A percentile compares a stretch with the other conserved stretches of the same genome.
These are phyloP conservation scores for Neuroterus valhalla DNA, from an alignment of 1,140 invertebrate genomes.

Conservation along the genomic window DNA sequence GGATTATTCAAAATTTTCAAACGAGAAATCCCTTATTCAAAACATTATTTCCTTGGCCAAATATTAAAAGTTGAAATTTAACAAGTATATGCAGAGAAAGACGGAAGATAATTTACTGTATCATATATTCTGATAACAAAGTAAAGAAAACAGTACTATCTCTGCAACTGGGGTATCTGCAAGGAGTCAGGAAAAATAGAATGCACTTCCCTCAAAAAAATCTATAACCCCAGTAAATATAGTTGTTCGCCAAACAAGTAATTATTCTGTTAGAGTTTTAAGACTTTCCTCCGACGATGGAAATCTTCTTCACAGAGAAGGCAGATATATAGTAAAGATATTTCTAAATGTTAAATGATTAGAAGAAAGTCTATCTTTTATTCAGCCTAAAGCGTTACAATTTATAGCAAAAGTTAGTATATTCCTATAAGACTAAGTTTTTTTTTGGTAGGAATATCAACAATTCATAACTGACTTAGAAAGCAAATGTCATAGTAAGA, in stretches of 20 bases:
- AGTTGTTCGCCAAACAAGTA: neutral
- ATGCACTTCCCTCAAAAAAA: neutral
- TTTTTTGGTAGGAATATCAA: too few species aligned
- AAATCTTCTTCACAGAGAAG: too few species aligned
- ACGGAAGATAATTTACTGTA: neutral
- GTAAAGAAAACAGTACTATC: slow-evolving; percentile 5
- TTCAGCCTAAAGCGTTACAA: too few species aligned
- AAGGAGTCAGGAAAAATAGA: neutral
- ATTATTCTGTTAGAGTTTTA: too few species aligned
- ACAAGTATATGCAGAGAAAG: neutral
- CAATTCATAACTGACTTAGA: too few species aligned
- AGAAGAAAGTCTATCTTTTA: too few species aligned
- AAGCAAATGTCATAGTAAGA: too few species aligned
- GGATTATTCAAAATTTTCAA: neutral
- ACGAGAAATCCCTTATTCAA: neutral
- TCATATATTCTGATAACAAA: slow-evolving; percentile 19
- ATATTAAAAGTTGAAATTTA: neutral
- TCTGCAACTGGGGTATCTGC: neutral
- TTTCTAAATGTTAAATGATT: too few species aligned
- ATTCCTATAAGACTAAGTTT: too few species aligned
- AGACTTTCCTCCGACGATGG: too few species aligned
- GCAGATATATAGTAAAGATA: too few species aligned
- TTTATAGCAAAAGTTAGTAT: too few species aligned
- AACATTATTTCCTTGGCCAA: neutral
- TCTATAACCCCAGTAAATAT: neutral